A percentile compares a stretch with the other conserved stretches of the same genome.
Evolutionary conservation across 1,140 invertebrate species (phyloP).

Genomic region (Halotydeus destructor): DNA sequence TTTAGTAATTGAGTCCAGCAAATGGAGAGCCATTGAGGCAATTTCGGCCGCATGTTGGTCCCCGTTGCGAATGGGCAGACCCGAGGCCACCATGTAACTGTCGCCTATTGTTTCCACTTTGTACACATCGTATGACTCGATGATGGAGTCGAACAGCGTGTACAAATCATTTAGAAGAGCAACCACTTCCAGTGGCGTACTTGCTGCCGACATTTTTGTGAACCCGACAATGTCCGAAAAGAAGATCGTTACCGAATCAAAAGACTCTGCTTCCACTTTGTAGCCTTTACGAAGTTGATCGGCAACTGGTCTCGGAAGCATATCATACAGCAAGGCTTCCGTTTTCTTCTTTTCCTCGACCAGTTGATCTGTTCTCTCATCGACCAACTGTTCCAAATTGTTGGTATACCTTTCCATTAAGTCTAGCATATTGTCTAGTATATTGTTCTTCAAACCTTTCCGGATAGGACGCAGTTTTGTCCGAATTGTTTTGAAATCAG

Average conservation of each 20-base stretch:
- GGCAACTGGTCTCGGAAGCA: constrained; percentile 53
- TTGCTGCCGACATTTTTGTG: constrained; percentile 58
- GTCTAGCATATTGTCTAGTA: constrained; percentile 78
- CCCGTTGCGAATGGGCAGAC: constrained; percentile 70
- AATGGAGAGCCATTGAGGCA: constrained; percentile 80
- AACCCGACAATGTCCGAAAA: constrained; percentile 96
- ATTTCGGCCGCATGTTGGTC: constrained; percentile 82
- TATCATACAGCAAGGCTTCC: constrained; percentile 71
- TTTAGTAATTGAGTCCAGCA: constrained; percentile 66
- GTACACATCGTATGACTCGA: constrained; percentile 83
- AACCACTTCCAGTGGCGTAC: constrained; percentile 65
- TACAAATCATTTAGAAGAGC: constrained; percentile 72
- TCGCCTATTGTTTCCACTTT: constrained; percentile 93
- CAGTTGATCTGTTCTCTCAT: constrained; percentile 60
- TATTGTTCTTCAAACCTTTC: constrained; percentile 48
- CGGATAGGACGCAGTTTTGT: constrained; percentile 53
- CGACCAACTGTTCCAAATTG: constrained; percentile 78
- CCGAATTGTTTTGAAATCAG: constrained; percentile 62
- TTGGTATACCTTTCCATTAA: constrained; percentile 90
- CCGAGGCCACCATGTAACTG: constrained; percentile 74
- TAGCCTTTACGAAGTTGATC: constrained; percentile 53
- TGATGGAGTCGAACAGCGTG: constrained; percentile 67
- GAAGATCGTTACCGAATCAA: constrained; percentile 82
- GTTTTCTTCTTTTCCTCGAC: constrained; percentile 83
- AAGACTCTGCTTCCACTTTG: constrained; percentile 80